Base-by-base conservation (phyloP, 2,888 invertebrate genomes). In the Aphrophora alni region DNA sequence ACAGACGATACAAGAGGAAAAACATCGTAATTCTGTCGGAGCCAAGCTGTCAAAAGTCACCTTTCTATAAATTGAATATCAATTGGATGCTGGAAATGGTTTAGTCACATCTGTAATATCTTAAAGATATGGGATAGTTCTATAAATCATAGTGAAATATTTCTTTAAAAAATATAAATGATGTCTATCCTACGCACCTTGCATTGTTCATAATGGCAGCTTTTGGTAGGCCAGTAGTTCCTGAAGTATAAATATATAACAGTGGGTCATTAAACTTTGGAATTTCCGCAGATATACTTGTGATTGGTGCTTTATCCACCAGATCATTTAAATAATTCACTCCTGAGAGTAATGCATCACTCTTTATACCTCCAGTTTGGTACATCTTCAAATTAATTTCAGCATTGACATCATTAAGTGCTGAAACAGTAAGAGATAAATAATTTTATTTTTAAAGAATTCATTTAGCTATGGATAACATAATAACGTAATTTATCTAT, bases 141-240 rank as follows among this genome's bases (percentile, higher is more conserved):
- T n/a, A n/a, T n/a, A n/a, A n/a, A n/a, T n/a, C n/a, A n/a, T n/a
- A n/a, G n/a, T n/a, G n/a, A n/a, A n/a, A n/a, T n/a, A n/a, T n/a
- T n/a, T n/a, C n/a, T n/a, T n/a, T n/a, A n/a, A n/a, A n/a, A n/a
- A n/a, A n/a, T n/a, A n/a, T n/a, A n/a, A n/a, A n/a, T n/a, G n/a
- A n/a, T n/a, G n/a, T n/a, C n/a, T n/a, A n/a, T n/a, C n/a, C 21
- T 26, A 77, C 79, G 74, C 82, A 90, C 89, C 91, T 89, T 75
- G 91, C 91, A 86, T 93, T 91, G 74, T 91, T 92, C 84, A 93
- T 91, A 71, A 93, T 89, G 28, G 93, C 93, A 24, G 93, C 93
- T 86, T 93, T 93, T 0, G 93, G 93, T 82, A 93, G 86, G 8
- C 93, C 94, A 26, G 93, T 94, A 0, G 94, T 94, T 38, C 94